Evolutionary conservation across 2,888 invertebrate genomes (phyloP).

Genomic region (Apotomis capreana): DNA sequence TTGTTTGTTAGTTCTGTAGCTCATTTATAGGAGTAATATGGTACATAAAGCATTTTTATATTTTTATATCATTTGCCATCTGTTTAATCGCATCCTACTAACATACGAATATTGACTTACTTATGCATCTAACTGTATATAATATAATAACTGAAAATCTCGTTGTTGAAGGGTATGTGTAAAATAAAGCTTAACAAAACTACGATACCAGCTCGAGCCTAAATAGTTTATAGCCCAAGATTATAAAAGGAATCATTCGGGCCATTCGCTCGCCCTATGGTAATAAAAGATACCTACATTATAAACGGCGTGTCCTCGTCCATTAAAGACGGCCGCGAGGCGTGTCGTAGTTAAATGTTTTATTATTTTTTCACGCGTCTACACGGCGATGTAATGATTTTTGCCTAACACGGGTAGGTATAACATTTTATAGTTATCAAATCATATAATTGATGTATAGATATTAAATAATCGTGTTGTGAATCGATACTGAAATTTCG

Average conservation of each 20-base stretch:
- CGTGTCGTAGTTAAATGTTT: constrained; percentile 76
- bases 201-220: not conserved
- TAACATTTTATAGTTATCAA: constrained; percentile 18
- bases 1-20: too few relatives aligned
- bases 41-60: too few relatives aligned
- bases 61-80: too few relatives aligned
- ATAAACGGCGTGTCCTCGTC: constrained; percentile 73
- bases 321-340: constrained; percentile 66
- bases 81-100: too few relatives aligned
- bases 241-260: constrained; percentile 37
- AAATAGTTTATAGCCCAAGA: constrained; percentile 28
- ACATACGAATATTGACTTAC: too few relatives aligned
- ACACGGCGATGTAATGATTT: constrained; percentile 69
- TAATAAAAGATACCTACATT: constrained; percentile 74
- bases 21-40: too few relatives aligned
- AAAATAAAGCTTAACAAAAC: constrained; percentile 7
- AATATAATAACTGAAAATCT: not conserved
- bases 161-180: not conserved
- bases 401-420: constrained; percentile 60
- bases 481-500: too few relatives aligned
- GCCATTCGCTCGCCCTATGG: constrained; percentile 59
- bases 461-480: too few relatives aligned
- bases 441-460: too few relatives aligned
- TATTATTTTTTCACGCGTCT: constrained; percentile 75
- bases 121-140: too few relatives aligned